Conservation (phyloP, 2,888 invertebrate species). For the Drosophila seclusa region DNA sequence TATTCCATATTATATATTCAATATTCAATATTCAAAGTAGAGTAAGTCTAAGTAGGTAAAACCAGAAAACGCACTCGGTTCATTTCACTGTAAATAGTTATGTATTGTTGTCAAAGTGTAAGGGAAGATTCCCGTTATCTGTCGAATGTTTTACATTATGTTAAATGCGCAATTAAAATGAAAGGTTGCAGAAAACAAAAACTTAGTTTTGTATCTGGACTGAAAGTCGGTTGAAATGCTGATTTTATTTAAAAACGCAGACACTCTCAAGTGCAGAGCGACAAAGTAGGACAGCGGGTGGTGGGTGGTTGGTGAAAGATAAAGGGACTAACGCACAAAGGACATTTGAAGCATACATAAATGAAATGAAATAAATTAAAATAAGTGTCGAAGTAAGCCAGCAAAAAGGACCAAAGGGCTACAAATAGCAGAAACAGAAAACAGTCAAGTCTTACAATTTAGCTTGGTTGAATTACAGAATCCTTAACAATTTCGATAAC, state of each 20-base stretch:
- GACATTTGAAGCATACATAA: conserved; percentile 69
- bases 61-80: neutral
- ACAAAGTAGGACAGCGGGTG: neutral
- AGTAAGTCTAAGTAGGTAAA: neutral
- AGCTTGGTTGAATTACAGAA: no score
- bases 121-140: neutral
- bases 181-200: conserved; percentile 45
- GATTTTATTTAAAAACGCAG: conserved; percentile 73
- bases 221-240: conserved; percentile 46
- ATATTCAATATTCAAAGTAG: neutral
- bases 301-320: neutral
- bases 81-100: neutral
- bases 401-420: conserved; percentile 65
- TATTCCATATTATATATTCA: no score
- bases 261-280: conserved; percentile 14
- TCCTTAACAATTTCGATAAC: no score
- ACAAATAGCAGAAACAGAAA: conserved; percentile 14
- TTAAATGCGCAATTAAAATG: conserved; percentile 62
- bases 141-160: conserved; percentile 25
- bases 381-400: conserved; percentile 75
- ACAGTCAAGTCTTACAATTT: conserved; percentile 19
- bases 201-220: neutral
- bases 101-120: neutral
- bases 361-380: conserved; percentile 79
- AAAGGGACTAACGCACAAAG: conserved; percentile 45